Conservation (phyloP, 2,888 invertebrate species). For the Leptothorax acervorum region DNA sequence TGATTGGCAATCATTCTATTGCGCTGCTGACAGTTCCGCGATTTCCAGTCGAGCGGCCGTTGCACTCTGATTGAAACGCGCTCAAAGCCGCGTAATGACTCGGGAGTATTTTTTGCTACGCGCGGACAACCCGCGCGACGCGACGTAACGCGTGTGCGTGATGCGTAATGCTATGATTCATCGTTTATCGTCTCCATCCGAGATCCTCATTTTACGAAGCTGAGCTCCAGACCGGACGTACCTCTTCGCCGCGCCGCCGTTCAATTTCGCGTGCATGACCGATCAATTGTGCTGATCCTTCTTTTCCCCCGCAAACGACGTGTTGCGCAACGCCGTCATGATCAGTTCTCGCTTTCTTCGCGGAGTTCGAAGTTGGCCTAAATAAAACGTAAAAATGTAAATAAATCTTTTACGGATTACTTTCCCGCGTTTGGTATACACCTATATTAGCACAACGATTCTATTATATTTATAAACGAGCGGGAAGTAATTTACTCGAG, state of each 20-base stretch:
- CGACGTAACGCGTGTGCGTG: background rate
- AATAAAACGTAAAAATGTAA: conserved; percentile 2
- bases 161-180: background rate
- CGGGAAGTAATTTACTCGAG: background rate
- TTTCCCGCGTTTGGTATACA: background rate
- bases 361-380: background rate
- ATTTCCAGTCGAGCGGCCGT: conserved; percentile 43
- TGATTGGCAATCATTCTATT: conserved; percentile 42
- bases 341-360: conserved; percentile 1
- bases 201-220: background rate
- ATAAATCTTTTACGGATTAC: background rate
- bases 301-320: background rate
- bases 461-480: background rate
- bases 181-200: background rate
- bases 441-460: background rate
- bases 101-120: conserved; percentile 8
- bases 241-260: background rate
- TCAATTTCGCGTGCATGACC: conserved; percentile 7
- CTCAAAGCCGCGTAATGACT: conserved; percentile 22
- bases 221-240: background rate
- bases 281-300: background rate
- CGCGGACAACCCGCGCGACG: background rate
- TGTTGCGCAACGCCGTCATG: background rate
- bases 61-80: conserved; percentile 45
- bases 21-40: conserved; percentile 27